These are phyloP conservation scores for Noctua pronuba DNA, from an alignment of 2,888 invertebrate species.

Conservation along the genomic window DNA sequence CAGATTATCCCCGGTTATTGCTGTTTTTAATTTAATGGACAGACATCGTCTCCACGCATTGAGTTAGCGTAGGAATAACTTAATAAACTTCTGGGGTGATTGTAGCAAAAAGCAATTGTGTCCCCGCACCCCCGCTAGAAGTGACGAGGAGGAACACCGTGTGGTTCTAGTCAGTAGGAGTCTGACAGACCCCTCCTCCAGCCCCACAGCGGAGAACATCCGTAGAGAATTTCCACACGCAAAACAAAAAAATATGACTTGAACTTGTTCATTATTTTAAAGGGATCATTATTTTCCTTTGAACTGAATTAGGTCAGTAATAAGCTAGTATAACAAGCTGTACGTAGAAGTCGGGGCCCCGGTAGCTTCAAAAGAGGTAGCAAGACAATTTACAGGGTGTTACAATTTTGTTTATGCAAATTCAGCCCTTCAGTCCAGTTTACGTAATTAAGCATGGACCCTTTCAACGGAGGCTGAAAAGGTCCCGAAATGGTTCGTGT, in stretches of 20 bases:
- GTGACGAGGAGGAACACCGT: no score
- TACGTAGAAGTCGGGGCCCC: not conserved
- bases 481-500: slow-evolving; percentile 21
- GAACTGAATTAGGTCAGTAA: not conserved
- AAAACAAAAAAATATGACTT: not conserved
- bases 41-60: not conserved
- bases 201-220: no score
- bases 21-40: not conserved
- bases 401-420: slow-evolving; percentile 45
- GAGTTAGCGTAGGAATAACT: not conserved
- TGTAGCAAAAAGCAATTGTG: no score
- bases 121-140: no score
- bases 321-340: not conserved
- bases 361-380: not conserved
- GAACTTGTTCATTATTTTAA: no score
- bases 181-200: no score
- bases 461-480: slow-evolving; percentile 2
- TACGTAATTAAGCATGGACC: slow-evolving; percentile 40
- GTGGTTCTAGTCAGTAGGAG: no score
- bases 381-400: slow-evolving; percentile 4
- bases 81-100: no score
- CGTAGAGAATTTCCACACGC: no score
- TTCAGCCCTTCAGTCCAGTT: slow-evolving; percentile 17
- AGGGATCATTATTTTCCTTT: not conserved
- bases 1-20: not conserved